Evolutionary conservation across 1,140 invertebrate genomes (phyloP).

Genomic region (Oryzaephilus surinamensis): DNA sequence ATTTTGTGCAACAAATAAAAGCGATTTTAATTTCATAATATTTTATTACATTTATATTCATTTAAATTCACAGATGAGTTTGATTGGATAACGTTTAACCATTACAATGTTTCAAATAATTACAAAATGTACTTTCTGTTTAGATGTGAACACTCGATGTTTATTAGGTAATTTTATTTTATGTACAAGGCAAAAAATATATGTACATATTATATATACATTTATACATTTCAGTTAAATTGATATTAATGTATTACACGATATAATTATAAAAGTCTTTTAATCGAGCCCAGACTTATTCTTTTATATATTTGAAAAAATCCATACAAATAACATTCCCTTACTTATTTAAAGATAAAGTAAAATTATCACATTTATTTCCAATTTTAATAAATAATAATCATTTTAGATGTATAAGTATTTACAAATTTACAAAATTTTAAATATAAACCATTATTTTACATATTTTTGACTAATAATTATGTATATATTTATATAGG

Average conservation of each 20-base stretch:
- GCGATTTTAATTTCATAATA: too few species aligned
- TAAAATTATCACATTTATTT: conserved; percentile 13
- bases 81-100: conserved; percentile 10
- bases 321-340: background rate
- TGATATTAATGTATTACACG: conserved; percentile 6
- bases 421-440: background rate
- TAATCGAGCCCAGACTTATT: conserved; percentile 8
- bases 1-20: too few species aligned
- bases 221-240: conserved; percentile 6
- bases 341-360: conserved; percentile 4
- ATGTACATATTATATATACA: conserved; percentile 10
- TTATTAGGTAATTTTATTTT: conserved; percentile 9
- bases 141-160: conserved; percentile 6
- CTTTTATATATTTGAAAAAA: conserved; percentile 3
- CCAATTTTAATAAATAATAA: conserved; percentile 1
- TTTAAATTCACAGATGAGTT: conserved; percentile 10
- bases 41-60: conserved; percentile 12
- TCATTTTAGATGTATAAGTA: too few species aligned
- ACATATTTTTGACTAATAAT: background rate
- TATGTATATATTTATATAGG: background rate
- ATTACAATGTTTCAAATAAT: conserved; percentile 10
- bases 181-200: conserved; percentile 11
- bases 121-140: conserved; percentile 7
- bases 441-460: background rate
- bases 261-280: conserved; percentile 9